These are phyloP conservation scores for Mirounga angustirostris DNA, from an alignment of 2,113 vertebrate species.

Conservation along the genomic window DNA sequence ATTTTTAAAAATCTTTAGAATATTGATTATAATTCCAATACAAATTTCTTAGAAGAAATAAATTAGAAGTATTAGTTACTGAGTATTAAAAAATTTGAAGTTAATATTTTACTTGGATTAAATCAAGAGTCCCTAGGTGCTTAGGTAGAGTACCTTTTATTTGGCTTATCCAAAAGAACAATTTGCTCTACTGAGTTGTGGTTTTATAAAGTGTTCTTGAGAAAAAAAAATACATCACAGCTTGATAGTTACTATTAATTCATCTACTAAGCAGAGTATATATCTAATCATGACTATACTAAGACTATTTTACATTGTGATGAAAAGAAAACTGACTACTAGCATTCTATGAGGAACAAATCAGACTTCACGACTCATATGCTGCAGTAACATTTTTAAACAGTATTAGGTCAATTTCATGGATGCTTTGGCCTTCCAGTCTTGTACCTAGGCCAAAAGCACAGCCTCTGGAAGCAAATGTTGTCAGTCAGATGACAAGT, in stretches of 20 bases:
- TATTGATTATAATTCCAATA: slow-evolving; percentile 39
- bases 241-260: slow-evolving; percentile 25
- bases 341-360: slow-evolving; percentile 12
- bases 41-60: slow-evolving; percentile 8
- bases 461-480: slow-evolving; percentile 58
- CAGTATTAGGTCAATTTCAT: slow-evolving; percentile 61
- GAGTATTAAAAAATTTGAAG: not conserved
- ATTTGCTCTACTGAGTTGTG: not conserved
- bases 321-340: not conserved
- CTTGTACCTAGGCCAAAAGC: slow-evolving; percentile 43
- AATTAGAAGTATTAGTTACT: not conserved
- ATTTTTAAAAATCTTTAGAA: slow-evolving; percentile 21
- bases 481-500: slow-evolving; percentile 50
- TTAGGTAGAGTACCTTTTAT: slow-evolving; percentile 21
- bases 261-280: slow-evolving; percentile 31
- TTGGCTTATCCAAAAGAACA: not conserved
- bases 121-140: not conserved
- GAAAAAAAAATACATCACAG: not conserved
- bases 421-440: slow-evolving; percentile 25
- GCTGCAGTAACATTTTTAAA: slow-evolving; percentile 13
- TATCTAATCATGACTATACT: not conserved
- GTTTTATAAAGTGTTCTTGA: slow-evolving; percentile 39
- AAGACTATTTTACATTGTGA: slow-evolving; percentile 27
- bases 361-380: not conserved
- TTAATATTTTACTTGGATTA: slow-evolving; percentile 18